A percentile compares a stretch with the other conserved stretches of the same genome.
These are phyloP conservation scores for Eupithecia tripunctaria DNA, from an alignment of 2,888 invertebrate species.

Conservation along the genomic window DNA sequence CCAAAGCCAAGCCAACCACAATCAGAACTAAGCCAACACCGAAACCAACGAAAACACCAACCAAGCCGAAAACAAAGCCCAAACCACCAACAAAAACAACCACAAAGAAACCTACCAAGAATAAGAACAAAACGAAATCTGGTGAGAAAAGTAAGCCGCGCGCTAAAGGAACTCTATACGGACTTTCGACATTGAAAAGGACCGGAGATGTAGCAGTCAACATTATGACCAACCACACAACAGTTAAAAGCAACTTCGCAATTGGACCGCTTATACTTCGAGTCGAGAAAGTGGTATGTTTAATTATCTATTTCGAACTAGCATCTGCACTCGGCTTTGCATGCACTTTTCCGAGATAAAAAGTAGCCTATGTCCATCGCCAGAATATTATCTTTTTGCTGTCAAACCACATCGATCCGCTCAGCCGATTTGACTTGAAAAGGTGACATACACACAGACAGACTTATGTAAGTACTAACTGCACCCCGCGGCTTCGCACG, in stretches of 20 bases:
- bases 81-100: constrained; percentile 70
- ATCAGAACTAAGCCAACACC: constrained; percentile 57
- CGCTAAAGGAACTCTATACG: constrained; percentile 92
- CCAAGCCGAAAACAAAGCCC: constrained; percentile 62
- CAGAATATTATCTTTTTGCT: not conserved
- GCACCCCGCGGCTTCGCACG: too few relatives aligned
- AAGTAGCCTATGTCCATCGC: too few relatives aligned
- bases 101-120: constrained; percentile 64
- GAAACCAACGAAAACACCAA: constrained; percentile 53
- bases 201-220: constrained; percentile 92
- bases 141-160: constrained; percentile 83
- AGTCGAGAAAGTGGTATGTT: constrained; percentile 89
- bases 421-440: not conserved
- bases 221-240: constrained; percentile 91
- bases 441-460: not conserved
- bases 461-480: too few relatives aligned
- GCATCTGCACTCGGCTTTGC: too few relatives aligned
- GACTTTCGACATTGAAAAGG: constrained; percentile 90
- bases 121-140: constrained; percentile 73
- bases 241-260: constrained; percentile 92
- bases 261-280: constrained; percentile 91
- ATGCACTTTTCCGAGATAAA: too few relatives aligned
- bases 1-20: constrained; percentile 69
- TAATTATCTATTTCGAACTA: constrained; percentile 7
- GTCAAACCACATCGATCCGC: not conserved